Conservation (phyloP, 2,888 invertebrate genomes). For the Congeria kusceri region DNA sequence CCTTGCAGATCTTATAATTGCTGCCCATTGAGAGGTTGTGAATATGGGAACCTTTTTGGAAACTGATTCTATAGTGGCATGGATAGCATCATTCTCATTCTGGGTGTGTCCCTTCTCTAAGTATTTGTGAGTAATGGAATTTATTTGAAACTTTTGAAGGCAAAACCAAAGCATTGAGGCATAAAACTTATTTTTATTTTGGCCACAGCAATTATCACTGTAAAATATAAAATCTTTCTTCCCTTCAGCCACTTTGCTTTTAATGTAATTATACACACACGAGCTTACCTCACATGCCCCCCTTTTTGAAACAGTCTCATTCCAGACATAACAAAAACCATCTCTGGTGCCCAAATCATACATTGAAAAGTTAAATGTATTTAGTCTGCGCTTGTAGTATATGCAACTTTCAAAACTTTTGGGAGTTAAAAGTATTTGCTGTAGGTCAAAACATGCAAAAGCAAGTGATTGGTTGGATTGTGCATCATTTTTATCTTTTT, state of each 20-base stretch:
- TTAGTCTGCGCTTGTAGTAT: slow-evolving; percentile 30
- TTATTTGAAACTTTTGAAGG: slow-evolving; percentile 2
- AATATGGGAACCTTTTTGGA: too few relatives aligned
- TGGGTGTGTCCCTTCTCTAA: too few relatives aligned
- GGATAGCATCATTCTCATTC: too few relatives aligned
- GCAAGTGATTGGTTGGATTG: slow-evolving; percentile 3
- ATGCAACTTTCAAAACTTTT: slow-evolving; percentile 21
- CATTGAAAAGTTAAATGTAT: slow-evolving; percentile 21
- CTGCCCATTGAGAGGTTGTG: too few relatives aligned
- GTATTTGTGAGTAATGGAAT: too few relatives aligned
- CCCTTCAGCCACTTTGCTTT: slow-evolving; percentile 2
- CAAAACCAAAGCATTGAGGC: slow-evolving; percentile 10
- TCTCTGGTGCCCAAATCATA: slow-evolving; percentile 18
- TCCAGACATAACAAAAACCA: slow-evolving; percentile 18
- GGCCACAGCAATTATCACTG: slow-evolving; percentile 9
- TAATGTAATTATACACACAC: slow-evolving; percentile 11
- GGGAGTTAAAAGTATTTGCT: slow-evolving; percentile 10
- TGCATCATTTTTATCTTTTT: slow-evolving; percentile 14
- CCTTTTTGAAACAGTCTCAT: slow-evolving; percentile 18
- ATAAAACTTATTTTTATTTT: slow-evolving; percentile 16
- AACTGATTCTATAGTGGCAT: too few relatives aligned
- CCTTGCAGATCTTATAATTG: too few relatives aligned
- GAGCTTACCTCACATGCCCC: slow-evolving; percentile 23
- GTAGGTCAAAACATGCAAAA: slow-evolving; percentile 14
- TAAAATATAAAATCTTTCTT: slow-evolving; percentile 17